Base-by-base conservation (phyloP, 2,113 vertebrate genomes). In the Sphaerodactylus townsendi region DNA sequence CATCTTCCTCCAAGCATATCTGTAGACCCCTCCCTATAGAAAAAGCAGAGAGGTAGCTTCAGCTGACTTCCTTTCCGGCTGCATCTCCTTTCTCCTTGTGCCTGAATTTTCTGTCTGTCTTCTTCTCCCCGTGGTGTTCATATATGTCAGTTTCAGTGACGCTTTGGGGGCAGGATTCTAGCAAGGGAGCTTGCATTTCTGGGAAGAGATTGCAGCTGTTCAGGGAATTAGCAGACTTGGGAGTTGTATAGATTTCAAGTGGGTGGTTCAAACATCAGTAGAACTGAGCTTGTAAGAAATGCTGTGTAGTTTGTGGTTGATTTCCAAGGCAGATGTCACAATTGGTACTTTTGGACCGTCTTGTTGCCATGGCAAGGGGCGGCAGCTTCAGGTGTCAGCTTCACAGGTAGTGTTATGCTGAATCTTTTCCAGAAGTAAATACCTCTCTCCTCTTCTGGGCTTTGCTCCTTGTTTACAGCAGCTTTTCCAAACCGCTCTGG, bases 321-420 rank as follows among this genome's bases (percentile, higher is more conserved):
- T n/a, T 17, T 21, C 46, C 23, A 14, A 35, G 46, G 30, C 69
- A 65, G 30, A n/a, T 17, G 33, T 35, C 3, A 87, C 82, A 2
- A 56, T 68, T 75, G 74, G 73, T 56, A 82, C 50, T 66, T 0
- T 46, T 21, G 35, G 5, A 23, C 25, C 33, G 5, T 39, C 56
- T 35, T 81, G 33, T 88, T 85, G 35, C 87, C 70, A 53, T 84
- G 68, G 87, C 1, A 0, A 86, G 82, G 81, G 78, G 90, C 74
- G 87, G 79, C 21, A 39, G 21, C 85, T 87, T 90, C 86, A 84
- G 89, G 85, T 0, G 90, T 64, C 82, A 48, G 48, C 78, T 66
- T 78, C 62, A 21, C 65, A 66, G 11, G 53, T 25, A 33, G 56
- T 44, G 30, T 62, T 50, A 25, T 70, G 9, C 19, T 30, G 21